Percentiles rank a stretch among this genome's conserved stretches.
Evolutionary conservation across 1,140 invertebrate genomes (phyloP).

Genomic region (Aradophagus sp.): DNA sequence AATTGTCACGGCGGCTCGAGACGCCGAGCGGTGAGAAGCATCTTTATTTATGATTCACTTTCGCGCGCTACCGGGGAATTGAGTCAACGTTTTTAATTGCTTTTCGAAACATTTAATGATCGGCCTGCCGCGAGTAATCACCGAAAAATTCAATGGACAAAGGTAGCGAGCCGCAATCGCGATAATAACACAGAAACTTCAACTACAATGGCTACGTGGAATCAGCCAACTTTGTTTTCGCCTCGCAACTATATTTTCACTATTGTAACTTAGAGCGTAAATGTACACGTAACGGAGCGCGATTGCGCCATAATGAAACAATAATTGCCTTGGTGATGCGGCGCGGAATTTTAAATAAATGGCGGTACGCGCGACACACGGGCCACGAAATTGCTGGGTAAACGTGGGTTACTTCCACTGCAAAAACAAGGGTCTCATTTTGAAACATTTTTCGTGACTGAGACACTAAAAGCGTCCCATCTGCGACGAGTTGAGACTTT

Average conservation of each 20-base stretch:
- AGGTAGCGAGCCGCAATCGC: conserved; percentile 12
- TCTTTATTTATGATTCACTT: conserved; percentile 19
- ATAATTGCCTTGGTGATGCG: conserved; percentile 19
- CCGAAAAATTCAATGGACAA: conserved; percentile 40
- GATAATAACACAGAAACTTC: conserved; percentile 10
- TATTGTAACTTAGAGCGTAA: conserved; percentile 13
- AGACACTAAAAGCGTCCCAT: no score
- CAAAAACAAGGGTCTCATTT: no score
- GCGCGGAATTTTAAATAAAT: conserved; percentile 12
- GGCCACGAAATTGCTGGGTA: not conserved
- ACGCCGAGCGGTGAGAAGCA: not conserved
- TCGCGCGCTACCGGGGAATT: no score
- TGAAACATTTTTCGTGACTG: no score
- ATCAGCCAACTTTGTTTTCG: conserved; percentile 8
- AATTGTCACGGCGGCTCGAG: no score
- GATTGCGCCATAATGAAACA: conserved; percentile 36
- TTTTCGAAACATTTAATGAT: conserved; percentile 36
- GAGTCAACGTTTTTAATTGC: conserved; percentile 29
- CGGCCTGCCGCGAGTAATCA: conserved; percentile 1
- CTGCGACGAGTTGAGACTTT: no score
- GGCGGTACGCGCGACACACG: not conserved
- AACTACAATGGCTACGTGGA: conserved; percentile 23
- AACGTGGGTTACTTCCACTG: no score
- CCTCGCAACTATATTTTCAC: conserved; percentile 11
- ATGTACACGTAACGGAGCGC: conserved; percentile 16